phyloP scores from a whole-genome alignment of 2,113 vertebrate species.

The Saguinus midas region DNA sequence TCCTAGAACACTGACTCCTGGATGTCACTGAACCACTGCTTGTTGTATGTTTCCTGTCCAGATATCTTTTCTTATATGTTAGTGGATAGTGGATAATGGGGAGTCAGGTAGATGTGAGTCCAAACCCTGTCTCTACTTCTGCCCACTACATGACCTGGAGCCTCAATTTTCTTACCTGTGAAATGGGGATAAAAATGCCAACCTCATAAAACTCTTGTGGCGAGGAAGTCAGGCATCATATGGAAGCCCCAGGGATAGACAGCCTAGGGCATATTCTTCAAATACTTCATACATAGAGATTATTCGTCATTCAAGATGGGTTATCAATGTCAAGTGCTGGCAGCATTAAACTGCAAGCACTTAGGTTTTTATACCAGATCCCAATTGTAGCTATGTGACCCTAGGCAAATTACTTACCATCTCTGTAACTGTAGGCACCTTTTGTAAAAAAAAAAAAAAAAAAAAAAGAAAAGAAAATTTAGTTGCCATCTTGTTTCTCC shows the following conservation, averaged over 20 bases:
- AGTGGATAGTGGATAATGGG: background rate
- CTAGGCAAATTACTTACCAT: background rate
- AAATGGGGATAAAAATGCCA: background rate
- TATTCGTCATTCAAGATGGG: background rate
- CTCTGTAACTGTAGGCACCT: background rate
- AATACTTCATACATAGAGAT: background rate
- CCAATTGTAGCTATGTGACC: background rate
- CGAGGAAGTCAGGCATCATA: background rate
- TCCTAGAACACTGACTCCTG: background rate
- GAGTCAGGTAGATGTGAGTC: background rate
- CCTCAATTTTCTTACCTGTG: background rate
- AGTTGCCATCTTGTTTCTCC: background rate
- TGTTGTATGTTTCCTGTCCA: background rate
- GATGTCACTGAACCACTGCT: background rate
- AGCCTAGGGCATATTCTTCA: background rate
- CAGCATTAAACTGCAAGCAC: background rate
- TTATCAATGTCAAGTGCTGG: background rate
- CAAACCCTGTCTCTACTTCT: background rate
- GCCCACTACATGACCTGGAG: background rate
- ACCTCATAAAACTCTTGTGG: background rate
- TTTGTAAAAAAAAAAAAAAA: background rate
- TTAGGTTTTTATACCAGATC: background rate
- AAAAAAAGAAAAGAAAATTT: background rate
- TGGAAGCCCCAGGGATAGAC: background rate
- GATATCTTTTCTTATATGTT: background rate